These are phyloP conservation scores for Drosophila rhopaloa DNA, from an alignment of 1,140 invertebrate species.

Conservation along the genomic window DNA sequence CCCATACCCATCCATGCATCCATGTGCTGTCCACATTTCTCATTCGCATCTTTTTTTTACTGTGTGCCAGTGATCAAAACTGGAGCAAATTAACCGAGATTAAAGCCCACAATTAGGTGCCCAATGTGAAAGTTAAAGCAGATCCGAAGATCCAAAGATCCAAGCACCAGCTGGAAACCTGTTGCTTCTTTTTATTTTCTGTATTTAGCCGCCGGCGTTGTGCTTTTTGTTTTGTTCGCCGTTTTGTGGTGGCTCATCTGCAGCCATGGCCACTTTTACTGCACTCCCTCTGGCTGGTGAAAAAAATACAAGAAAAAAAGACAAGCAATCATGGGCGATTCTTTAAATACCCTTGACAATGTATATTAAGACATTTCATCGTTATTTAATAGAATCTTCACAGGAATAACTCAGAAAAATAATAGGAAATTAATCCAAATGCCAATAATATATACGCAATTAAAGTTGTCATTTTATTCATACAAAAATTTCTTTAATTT, in stretches of 20 bases:
- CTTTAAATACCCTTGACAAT: not conserved
- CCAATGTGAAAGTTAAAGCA: slow-evolving; percentile 81
- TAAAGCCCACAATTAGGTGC: slow-evolving; percentile 77
- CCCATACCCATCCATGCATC: too few relatives aligned
- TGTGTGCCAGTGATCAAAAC: slow-evolving; percentile 59
- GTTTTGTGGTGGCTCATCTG: slow-evolving; percentile 53
- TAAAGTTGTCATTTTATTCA: too few relatives aligned
- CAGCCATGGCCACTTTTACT: slow-evolving; percentile 65
- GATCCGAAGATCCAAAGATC: slow-evolving; percentile 7
- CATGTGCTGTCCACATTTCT: not conserved
- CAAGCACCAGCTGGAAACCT: slow-evolving; percentile 61
- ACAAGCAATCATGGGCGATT: not conserved
- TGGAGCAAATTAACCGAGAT: slow-evolving; percentile 81
- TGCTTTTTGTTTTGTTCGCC: slow-evolving; percentile 14
- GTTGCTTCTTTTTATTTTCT: slow-evolving; percentile 34
- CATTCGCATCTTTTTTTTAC: not conserved
- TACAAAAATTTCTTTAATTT: too few relatives aligned
- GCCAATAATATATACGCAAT: too few relatives aligned
- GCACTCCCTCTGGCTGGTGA: slow-evolving; percentile 33
- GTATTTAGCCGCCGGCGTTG: slow-evolving; percentile 27
- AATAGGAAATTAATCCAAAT: too few relatives aligned
- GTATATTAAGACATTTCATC: too few relatives aligned
- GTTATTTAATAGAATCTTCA: too few relatives aligned
- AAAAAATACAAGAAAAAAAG: not conserved
- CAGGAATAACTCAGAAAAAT: too few relatives aligned